Evolutionary conservation across 2,113 vertebrate genomes (phyloP).

Genomic region (Hepsetus odoe): DNA sequence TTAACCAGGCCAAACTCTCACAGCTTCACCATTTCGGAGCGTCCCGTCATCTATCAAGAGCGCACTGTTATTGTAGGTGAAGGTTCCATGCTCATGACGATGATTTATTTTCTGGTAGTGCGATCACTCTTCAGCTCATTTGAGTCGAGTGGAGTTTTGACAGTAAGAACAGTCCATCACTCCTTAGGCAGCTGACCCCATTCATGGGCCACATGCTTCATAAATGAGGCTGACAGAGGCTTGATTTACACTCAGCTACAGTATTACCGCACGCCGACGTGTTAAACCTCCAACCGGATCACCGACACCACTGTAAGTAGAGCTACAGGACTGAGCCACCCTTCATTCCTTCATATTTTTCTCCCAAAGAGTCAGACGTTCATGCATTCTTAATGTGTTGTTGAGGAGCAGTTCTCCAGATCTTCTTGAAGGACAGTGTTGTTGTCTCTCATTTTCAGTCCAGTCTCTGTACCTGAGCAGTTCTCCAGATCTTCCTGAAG

Average conservation of each 20-base stretch:
- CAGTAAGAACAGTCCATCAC: slow-evolving; percentile 45
- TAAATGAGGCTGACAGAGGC: slow-evolving; percentile 54
- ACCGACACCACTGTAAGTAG: slow-evolving; percentile 49
- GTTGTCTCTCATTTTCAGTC: too few relatives aligned
- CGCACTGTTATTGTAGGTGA: slow-evolving; percentile 39
- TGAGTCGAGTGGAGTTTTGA: slow-evolving; percentile 42
- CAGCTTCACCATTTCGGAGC: neutral
- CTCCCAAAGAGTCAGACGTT: too few relatives aligned
- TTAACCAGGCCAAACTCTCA: slow-evolving; percentile 1
- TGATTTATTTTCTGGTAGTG: slow-evolving; percentile 43
- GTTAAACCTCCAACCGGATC: slow-evolving; percentile 50
- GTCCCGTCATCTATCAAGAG: slow-evolving; percentile 13
- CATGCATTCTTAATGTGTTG: too few relatives aligned
- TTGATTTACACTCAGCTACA: slow-evolving; percentile 61
- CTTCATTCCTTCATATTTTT: too few relatives aligned
- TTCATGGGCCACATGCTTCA: slow-evolving; percentile 55
- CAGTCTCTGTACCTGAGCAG: too few relatives aligned
- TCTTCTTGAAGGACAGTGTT: too few relatives aligned
- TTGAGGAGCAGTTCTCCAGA: too few relatives aligned
- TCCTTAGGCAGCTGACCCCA: slow-evolving; percentile 52
- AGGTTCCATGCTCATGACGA: slow-evolving; percentile 18
- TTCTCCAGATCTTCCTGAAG: too few relatives aligned
- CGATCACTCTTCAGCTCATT: slow-evolving; percentile 45
- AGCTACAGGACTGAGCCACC: too few relatives aligned
- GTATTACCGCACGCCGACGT: slow-evolving; percentile 54